Percentiles rank a stretch among this genome's conserved stretches.
Evolutionary conservation across 2,888 invertebrate species (phyloP).

Genomic region (Drosophila tripunctata): DNA sequence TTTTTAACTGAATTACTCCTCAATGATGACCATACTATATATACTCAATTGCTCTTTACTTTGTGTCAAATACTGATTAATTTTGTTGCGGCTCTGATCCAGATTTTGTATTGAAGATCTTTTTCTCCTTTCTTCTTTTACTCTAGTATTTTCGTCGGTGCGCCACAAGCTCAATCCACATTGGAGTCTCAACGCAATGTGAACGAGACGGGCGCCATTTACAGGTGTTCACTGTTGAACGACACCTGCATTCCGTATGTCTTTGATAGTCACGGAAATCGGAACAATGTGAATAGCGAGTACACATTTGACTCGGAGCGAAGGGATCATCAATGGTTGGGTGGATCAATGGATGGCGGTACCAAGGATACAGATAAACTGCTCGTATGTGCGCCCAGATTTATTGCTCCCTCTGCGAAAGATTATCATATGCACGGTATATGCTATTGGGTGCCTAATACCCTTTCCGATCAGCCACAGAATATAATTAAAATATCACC

Average conservation of each 20-base stretch:
- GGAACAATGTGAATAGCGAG: conserved; percentile 67
- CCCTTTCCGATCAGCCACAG: conserved; percentile 73
- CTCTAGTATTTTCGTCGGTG: conserved; percentile 85
- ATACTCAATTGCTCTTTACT: conserved; percentile 12
- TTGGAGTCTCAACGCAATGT: conserved; percentile 81
- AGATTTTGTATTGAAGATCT: conserved; percentile 1
- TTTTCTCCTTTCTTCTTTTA: background rate
- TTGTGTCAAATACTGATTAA: conserved; percentile 43
- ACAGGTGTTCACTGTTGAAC: conserved; percentile 83
- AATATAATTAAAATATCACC: conserved; percentile 82
- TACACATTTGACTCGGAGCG: conserved; percentile 82
- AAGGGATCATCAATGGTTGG: conserved; percentile 85
- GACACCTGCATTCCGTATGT: conserved; percentile 82
- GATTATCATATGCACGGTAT: conserved; percentile 84
- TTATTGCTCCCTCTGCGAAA: conserved; percentile 69
- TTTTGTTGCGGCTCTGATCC: conserved; percentile 7
- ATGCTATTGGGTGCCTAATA: conserved; percentile 84
- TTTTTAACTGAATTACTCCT: too few relatives aligned
- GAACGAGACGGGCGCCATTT: conserved; percentile 86
- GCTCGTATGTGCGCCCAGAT: conserved; percentile 84
- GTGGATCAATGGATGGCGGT: conserved; percentile 85
- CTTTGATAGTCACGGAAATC: conserved; percentile 83
- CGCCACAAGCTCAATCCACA: conserved; percentile 86
- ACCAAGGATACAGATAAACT: conserved; percentile 83
- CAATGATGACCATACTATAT: conserved; percentile 37